phyloP scores from a whole-genome alignment of 1,140 invertebrate species.

The Patella vulgata region DNA sequence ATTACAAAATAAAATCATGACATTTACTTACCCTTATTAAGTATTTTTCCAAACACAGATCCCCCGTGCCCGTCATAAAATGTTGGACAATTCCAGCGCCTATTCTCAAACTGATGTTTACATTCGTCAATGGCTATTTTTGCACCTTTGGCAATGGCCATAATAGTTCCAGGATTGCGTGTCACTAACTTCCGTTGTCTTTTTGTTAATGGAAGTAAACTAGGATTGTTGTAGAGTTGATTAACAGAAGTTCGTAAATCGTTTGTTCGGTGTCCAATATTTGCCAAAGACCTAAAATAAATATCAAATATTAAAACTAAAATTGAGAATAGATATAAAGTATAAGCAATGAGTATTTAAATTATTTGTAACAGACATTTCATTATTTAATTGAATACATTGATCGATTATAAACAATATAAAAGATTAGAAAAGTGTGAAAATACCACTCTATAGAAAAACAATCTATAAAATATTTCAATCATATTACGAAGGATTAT shows the following conservation, averaged over 20 bases:
- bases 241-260: constrained; percentile 46
- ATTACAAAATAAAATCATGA: no score
- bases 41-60: constrained; percentile 62
- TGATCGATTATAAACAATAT: no score
- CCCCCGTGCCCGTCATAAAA: constrained; percentile 50
- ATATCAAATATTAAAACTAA: no score
- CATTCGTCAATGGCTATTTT: constrained; percentile 65
- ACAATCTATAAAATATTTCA: no score
- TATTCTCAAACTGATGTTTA: constrained; percentile 61
- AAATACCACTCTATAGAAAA: no score
- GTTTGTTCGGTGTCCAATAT: constrained; percentile 50
- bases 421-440: no score
- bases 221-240: constrained; percentile 54
- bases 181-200: constrained; percentile 58
- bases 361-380: no score
- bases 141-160: constrained; percentile 59
- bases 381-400: no score
- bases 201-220: constrained; percentile 58
- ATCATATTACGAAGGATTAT: no score
- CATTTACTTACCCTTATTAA: constrained; percentile 52
- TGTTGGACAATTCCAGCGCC: constrained; percentile 66
- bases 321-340: no score
- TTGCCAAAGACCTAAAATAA: constrained; percentile 54
- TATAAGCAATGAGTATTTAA: no score
- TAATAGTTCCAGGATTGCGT: constrained; percentile 62